A percentile compares a stretch with the other conserved stretches of the same genome.
Conservation (phyloP, 2,888 invertebrate species). For the Brachyptera putata region DNA sequence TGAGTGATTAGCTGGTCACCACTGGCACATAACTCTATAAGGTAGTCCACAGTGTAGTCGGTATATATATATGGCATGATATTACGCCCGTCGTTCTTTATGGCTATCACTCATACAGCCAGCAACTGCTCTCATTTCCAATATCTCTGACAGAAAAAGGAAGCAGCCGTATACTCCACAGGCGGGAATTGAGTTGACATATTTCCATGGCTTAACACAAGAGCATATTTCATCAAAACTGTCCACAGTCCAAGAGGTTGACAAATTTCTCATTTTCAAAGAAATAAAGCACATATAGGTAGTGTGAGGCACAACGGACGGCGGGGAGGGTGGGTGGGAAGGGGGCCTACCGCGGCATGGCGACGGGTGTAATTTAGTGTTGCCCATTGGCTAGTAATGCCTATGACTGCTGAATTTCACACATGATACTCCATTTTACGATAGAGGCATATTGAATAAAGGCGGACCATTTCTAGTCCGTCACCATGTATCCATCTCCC, state of each 20-base stretch:
- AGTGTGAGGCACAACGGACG: no score
- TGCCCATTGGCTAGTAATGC: conserved; percentile 40
- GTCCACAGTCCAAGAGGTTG: conserved; percentile 31
- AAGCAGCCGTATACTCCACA: conserved; percentile 10
- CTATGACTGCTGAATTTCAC: conserved; percentile 40
- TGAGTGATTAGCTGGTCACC: no score
- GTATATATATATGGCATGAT: no score
- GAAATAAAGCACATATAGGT: conserved; percentile 33
- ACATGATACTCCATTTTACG: conserved; percentile 40
- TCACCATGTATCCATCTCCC: conserved; percentile 39
- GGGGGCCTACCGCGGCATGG: conserved; percentile 6
- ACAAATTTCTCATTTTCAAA: conserved; percentile 36
- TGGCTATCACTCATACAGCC: no score
- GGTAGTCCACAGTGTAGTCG: no score
- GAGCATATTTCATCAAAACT: conserved; percentile 33
- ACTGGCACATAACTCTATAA: no score
- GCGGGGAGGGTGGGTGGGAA: conserved; percentile 22
- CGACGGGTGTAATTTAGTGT: conserved; percentile 36
- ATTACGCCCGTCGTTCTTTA: no score
- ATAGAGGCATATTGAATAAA: conserved; percentile 39
- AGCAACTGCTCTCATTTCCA: conserved; percentile 30
- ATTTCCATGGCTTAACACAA: conserved; percentile 32
- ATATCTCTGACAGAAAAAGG: conserved; percentile 28
- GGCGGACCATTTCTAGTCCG: conserved; percentile 37
- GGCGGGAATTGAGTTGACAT: conserved; percentile 27